Conservation (phyloP, 1,140 invertebrate genomes). For the Matsumurasca onukii region DNA sequence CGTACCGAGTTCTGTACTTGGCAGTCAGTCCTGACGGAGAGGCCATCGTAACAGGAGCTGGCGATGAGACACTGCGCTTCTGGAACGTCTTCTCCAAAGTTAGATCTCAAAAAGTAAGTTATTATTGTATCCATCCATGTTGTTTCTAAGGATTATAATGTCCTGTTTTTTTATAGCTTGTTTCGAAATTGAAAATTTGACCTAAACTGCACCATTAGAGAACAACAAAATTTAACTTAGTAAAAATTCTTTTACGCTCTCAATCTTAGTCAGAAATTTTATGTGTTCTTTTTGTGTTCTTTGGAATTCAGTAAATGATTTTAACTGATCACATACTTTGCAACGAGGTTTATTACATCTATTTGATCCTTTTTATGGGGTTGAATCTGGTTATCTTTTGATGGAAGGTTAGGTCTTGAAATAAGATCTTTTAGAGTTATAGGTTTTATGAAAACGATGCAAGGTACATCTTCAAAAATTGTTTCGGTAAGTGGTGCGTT, state of each 20-base stretch:
- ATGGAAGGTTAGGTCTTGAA: too few relatives aligned
- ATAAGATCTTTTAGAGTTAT: too few relatives aligned
- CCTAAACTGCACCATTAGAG: neutral
- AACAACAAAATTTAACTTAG: neutral
- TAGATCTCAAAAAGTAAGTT: conserved; percentile 70
- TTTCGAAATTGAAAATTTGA: neutral
- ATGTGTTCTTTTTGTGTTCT: neutral
- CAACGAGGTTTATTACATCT: too few relatives aligned
- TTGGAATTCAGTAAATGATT: too few relatives aligned
- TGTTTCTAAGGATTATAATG: neutral
- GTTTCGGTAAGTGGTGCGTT: too few relatives aligned
- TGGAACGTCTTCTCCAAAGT: conserved; percentile 99
- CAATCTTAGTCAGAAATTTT: neutral
- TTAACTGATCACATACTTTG: too few relatives aligned
- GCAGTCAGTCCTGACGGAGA: conserved; percentile 99
- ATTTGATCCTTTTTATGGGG: too few relatives aligned
- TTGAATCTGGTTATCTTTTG: too few relatives aligned
- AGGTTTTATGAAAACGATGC: too few relatives aligned
- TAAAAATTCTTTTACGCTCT: neutral
- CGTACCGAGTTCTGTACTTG: conserved; percentile 94
- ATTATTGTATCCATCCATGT: conserved; percentile 6
- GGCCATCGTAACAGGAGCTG: conserved; percentile 98
- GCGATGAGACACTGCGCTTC: conserved; percentile 97
- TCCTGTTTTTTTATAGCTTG: neutral
- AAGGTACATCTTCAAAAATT: too few relatives aligned